Percentiles rank a stretch among this genome's conserved stretches.
These are phyloP conservation scores for Coenonympha arcania DNA, from an alignment of 2,888 invertebrate species.

Conservation along the genomic window DNA sequence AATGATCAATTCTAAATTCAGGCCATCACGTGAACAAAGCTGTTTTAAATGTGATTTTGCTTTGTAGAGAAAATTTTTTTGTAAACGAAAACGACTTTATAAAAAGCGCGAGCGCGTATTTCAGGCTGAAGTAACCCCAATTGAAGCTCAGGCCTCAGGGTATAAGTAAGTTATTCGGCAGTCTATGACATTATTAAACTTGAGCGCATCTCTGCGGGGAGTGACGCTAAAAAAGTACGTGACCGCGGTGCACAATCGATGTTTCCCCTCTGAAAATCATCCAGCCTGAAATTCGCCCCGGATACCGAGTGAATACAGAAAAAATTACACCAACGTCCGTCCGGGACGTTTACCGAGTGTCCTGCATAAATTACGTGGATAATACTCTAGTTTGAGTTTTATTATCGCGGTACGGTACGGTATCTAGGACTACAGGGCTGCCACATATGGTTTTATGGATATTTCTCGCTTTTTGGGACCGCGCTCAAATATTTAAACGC, in stretches of 20 bases:
- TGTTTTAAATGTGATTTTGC: no score
- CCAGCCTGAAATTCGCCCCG: constrained; percentile 49
- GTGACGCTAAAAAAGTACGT: constrained; percentile 66
- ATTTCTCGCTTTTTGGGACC: background rate
- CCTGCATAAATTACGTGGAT: constrained; percentile 70
- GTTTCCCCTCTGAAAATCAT: constrained; percentile 52
- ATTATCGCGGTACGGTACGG: constrained; percentile 16
- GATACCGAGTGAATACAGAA: constrained; percentile 55
- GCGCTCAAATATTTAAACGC: background rate
- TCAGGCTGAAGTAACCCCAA: background rate
- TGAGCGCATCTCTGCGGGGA: constrained; percentile 59
- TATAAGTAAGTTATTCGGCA: constrained; percentile 31
- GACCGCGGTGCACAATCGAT: constrained; percentile 59
- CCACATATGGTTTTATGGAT: background rate
- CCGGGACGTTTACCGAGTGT: constrained; percentile 50
- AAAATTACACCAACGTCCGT: constrained; percentile 51
- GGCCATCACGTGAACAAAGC: no score
- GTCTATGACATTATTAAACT: constrained; percentile 68
- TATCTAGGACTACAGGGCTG: background rate
- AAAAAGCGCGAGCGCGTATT: no score
- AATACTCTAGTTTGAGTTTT: constrained; percentile 44
- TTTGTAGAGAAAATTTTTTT: no score
- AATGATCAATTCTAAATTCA: no score
- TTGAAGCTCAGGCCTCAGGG: constrained; percentile 9
- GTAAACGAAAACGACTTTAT: no score